Evolutionary conservation across 2,888 invertebrate species (phyloP), one percentile per base, ranked within the genome.

Genomic region (Ormyrus thymus): DNA sequence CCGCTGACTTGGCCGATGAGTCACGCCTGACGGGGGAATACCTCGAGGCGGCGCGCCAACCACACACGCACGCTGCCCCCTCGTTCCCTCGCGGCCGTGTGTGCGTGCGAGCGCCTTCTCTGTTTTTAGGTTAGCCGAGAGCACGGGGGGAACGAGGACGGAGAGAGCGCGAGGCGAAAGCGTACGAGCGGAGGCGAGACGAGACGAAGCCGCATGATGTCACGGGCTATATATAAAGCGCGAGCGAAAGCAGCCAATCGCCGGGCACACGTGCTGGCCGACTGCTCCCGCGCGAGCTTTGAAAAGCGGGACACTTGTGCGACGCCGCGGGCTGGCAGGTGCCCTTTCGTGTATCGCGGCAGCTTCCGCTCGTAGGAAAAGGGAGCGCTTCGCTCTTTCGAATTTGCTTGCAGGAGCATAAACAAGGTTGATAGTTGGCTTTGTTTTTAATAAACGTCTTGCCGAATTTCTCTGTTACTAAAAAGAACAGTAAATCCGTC

Each of bases 1-100:
- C 71, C 66, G 75, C 83, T 82, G 73, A 61, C 29, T 29, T 29
- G 29, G 29, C 29, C 84, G 87, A 88, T 89, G 89, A 88, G 85
- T 89, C 89, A 88, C 88, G 83, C 78, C 83, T 29, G 85, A 86
- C 84, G 87, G 87, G 89, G 89, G 88, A 89, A 89, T 88, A 88
- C 89, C 89, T 88, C 85, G 81, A 71, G 72, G 72, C 79, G 70
- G 64, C 58, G 58, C 74, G 65, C n/a, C 74, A 81, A 82, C 82
- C 82, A 80, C 82, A 82, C 79, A 82, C 71, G 7, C 29, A 29
- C 29, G 46, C 11, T 10, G 50, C 43, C 6, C 10, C 10, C 10
- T 11, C 8, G 43, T 10, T 6, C 59, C 7, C 70, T 7, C 15
- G 13, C n/a, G 3, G 6, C 7, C 68, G n/a, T 51, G n/a, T 2